Evolutionary conservation across 2,113 vertebrate genomes (phyloP).

Genomic region (Ophthalmolycus amberensis): DNA sequence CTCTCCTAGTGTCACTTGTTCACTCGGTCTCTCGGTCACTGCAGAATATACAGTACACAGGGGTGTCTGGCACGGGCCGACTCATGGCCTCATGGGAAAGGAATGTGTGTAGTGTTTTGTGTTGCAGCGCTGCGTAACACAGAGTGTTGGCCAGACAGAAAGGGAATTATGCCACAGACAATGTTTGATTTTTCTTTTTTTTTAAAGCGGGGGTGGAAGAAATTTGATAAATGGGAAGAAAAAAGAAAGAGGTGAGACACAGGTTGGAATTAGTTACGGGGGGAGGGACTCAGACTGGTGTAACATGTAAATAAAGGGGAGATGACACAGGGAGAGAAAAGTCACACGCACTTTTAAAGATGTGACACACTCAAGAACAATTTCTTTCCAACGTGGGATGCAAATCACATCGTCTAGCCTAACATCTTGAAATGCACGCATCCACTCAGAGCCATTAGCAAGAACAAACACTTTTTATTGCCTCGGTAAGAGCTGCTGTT

Average conservation of each 20-base stretch:
- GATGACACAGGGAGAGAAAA: constrained; percentile 33
- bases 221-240: constrained; percentile 24
- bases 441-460: constrained; percentile 84
- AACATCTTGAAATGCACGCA: constrained; percentile 74
- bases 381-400: constrained; percentile 82
- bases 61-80: constrained; percentile 59
- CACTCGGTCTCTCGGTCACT: constrained; percentile 9
- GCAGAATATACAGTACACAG: constrained; percentile 27
- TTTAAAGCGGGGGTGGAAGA: neutral
- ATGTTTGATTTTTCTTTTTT: constrained; percentile 14
- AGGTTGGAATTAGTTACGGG: constrained; percentile 11
- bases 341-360: constrained; percentile 76
- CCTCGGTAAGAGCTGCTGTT: constrained; percentile 74
- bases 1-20: constrained; percentile 17
- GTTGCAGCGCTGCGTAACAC: constrained; percentile 74
- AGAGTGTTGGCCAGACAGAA: constrained; percentile 45
- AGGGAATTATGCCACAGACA: constrained; percentile 14
- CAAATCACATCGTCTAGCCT: constrained; percentile 85
- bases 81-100: constrained; percentile 88
- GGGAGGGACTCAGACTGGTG: neutral
- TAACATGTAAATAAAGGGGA: constrained; percentile 23
- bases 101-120: constrained; percentile 85
- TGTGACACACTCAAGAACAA: constrained; percentile 84
- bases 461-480: constrained; percentile 81
- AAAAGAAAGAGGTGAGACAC: neutral